Evolutionary conservation across 2,113 vertebrate genomes (phyloP).

Genomic region (Labrus mixtus): DNA sequence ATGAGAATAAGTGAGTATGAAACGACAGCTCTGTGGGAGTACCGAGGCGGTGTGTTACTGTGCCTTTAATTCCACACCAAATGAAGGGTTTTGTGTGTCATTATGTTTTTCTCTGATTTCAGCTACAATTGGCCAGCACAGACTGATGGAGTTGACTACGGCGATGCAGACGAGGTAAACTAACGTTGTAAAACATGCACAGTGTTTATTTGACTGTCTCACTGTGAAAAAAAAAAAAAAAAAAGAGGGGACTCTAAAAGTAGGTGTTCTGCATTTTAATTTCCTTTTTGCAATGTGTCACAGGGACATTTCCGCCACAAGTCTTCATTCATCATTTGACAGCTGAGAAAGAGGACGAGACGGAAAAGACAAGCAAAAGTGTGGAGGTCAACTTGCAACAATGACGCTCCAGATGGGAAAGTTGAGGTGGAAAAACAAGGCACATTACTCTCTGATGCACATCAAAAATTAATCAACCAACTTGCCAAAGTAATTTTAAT

Average conservation of each 20-base stretch:
- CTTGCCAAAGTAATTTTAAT: conserved; percentile 82
- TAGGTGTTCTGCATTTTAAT: not conserved
- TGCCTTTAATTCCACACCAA: not conserved
- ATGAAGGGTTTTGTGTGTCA: not conserved
- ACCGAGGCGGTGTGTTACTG: not conserved
- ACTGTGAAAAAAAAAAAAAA: too few relatives aligned
- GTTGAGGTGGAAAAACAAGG: conserved; percentile 62
- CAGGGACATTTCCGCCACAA: conserved; percentile 99
- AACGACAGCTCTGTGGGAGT: not conserved
- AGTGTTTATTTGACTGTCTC: not conserved
- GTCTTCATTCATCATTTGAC: conserved; percentile 96
- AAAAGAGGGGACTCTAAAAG: not conserved
- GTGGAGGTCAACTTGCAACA: conserved; percentile 55
- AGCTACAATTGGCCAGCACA: conserved; percentile 93
- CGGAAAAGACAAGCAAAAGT: conserved; percentile 13
- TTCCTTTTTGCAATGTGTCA: conserved; percentile 35
- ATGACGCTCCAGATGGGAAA: conserved; percentile 43
- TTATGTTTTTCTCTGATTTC: conserved; percentile 35
- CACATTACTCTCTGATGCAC: conserved; percentile 81
- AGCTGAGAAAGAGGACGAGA: conserved; percentile 30
- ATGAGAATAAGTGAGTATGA: conserved; percentile 88
- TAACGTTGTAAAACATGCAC: not conserved
- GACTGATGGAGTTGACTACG: conserved; percentile 88
- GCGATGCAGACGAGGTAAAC: conserved; percentile 93
- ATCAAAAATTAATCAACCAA: conserved; percentile 68